Evolutionary conservation across 2,113 vertebrate genomes (phyloP), one percentile per base, ranked within the genome.

Genomic region (Xiphias gladius): DNA sequence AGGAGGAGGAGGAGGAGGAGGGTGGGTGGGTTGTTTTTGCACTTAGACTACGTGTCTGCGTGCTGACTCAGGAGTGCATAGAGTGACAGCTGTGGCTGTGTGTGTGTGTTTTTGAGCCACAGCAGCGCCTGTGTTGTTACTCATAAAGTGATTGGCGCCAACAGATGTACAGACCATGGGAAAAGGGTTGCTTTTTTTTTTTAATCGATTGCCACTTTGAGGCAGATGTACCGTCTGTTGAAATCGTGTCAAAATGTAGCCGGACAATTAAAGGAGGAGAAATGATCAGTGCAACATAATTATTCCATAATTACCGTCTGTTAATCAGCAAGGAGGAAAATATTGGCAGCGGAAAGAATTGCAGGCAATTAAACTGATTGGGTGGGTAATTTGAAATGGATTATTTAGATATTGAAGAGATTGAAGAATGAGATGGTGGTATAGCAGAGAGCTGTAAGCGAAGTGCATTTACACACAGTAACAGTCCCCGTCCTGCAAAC

Each of bases 31-130:
- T 84, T 89, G 61, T 76, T 6, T 3, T 35, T 86, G 82, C 87
- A 69, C 82, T 81, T 73, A 85, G 75, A 65, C 71, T 26, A 76
- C 14, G 65, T 64, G 84, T 82, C 69, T 86, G 84, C 43, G 84
- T 85, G 88, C 90, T 92, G 91, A 90, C 88, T 94, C 90, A 92
- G 86, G 77, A 65, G 48, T 73, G 81, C 82, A 5, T 26, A 48
- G 79, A 90, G 80, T 83, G 85, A 90, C 90, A 90, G 92, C 88
- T 92, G 90, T 81, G 86, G 43, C 52, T 35, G 62, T 58, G 63
- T 78, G 80, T 74, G 76, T 86, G 70, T 76, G 76, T 86, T 30
- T 83, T 41, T 16, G 39, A 83, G 87, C 72, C 65, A 58, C 79
- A 65, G 76, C 83, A 59, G 82, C 1, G 84, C 78, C 54, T 81